phyloP scores from a whole-genome alignment of 2,113 vertebrate genomes.

The Carassius auratus region DNA sequence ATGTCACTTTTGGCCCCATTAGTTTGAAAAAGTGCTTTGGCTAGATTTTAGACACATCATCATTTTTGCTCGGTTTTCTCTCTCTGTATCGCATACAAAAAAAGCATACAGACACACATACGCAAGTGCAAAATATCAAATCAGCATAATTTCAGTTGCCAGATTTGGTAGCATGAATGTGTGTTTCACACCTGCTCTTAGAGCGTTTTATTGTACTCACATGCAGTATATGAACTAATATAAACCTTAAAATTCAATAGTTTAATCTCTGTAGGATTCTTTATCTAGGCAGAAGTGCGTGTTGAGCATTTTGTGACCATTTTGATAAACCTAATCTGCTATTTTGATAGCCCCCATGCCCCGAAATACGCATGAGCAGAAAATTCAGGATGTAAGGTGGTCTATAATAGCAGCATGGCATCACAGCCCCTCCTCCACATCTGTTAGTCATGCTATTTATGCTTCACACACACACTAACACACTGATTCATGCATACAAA shows the following conservation, averaged over 20 bases:
- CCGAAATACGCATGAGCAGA: background rate
- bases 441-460: conserved; percentile 50
- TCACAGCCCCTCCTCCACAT: conserved; percentile 38
- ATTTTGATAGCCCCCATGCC: background rate
- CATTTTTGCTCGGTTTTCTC: conserved; percentile 23
- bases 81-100: background rate
- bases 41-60: conserved; percentile 19
- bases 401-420: conserved; percentile 49
- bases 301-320: background rate
- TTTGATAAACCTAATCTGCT: background rate
- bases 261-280: background rate
- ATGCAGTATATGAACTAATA: background rate
- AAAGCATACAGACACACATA: background rate
- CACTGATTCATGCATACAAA: background rate
- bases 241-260: too few species aligned
- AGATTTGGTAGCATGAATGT: background rate
- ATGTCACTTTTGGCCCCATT: conserved; percentile 19
- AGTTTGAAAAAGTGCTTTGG: conserved; percentile 19
- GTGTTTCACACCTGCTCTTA: background rate
- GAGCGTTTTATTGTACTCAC: background rate
- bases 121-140: background rate
- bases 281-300: background rate
- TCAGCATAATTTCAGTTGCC: background rate
- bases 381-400: conserved; percentile 33
- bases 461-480: conserved; percentile 14